phyloP scores from a whole-genome alignment of 2,113 vertebrate genomes.

The Sapajus apella region DNA sequence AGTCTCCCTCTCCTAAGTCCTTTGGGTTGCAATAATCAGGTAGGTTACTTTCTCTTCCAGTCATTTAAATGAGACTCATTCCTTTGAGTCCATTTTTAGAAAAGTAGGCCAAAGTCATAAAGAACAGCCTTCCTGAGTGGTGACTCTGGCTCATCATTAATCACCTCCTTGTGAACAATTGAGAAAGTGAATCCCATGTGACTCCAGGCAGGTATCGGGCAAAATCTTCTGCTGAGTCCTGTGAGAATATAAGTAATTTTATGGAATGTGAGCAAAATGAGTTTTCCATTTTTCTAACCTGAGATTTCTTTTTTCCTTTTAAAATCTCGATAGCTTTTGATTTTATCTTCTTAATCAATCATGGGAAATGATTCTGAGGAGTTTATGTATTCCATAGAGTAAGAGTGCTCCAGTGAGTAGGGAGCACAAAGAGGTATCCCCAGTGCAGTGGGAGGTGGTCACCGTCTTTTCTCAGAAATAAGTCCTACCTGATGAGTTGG shows the following conservation, averaged over 20 bases:
- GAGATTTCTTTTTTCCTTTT: conserved; percentile 59
- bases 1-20: not conserved
- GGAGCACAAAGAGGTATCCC: not conserved
- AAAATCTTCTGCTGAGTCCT: conserved; percentile 53
- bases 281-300: conserved; percentile 61
- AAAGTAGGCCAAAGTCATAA: conserved; percentile 64
- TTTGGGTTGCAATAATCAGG: not conserved
- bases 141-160: conserved; percentile 61
- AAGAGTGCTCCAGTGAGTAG: not conserved
- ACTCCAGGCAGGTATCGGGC: conserved; percentile 61
- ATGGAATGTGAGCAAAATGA: not conserved
- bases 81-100: conserved; percentile 49
- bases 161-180: conserved; percentile 58
- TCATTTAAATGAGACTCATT: conserved; percentile 45
- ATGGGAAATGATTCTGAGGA: conserved; percentile 42
- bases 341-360: conserved; percentile 63
- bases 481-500: conserved; percentile 6
- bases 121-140: conserved; percentile 20
- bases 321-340: conserved; percentile 54
- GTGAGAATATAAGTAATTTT: conserved; percentile 61
- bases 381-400: conserved; percentile 56
- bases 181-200: conserved; percentile 63
- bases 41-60: not conserved
- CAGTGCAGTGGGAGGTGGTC: not conserved
- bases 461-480: conserved; percentile 39